Evolutionary conservation across 2,888 invertebrate genomes (phyloP), one percentile per base, ranked within the genome.

Genomic region (Oligia latruncula): DNA sequence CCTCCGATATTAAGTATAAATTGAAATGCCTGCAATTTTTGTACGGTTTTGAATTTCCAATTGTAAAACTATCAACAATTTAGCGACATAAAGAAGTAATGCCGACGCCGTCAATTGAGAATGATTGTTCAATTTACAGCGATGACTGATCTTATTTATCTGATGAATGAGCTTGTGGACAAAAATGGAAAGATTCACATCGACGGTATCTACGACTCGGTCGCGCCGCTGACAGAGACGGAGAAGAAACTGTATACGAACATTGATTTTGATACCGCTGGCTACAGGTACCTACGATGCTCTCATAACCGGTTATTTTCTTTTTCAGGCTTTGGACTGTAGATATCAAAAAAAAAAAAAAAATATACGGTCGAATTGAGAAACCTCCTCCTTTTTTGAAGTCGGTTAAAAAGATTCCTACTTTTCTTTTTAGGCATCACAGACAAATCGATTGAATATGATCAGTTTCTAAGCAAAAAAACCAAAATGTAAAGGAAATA

Each of bases 71-170:
- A 49, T 60, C 35, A 66, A 71, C 49, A 58, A 77, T 76, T 67
- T 74, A 35, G 68, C 29, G 43, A 35, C 49, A 67, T 43, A 70
- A 55, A 78, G n/a, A 62, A 74, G 23, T 23, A 55, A 66, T 71
- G 35, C 71, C 65, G 74, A 35, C 52, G 40, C 17, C 52, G 78
- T 75, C 72, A 87, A 89, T 87, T 80, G 75, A 71, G 17, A 71
- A 78, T 77, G 74, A 86, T 83, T 86, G 78, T 88, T 75, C 84
- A 62, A 84, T 74, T 95, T 95, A 91, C 95, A 95, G 99, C 98
- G 1, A 98, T 99, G 99, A 97, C 98, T 1, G 99, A 99, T 97
- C 97, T 99, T 73, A 97, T 99, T 84, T 98, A 98, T 93, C 94
- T 99, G 68, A 97, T 99, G 96, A 98, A 98, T 92, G 97, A 98